Evolutionary conservation across 1,140 invertebrate genomes (phyloP).

Genomic region (Dufourea novaeangliae): DNA sequence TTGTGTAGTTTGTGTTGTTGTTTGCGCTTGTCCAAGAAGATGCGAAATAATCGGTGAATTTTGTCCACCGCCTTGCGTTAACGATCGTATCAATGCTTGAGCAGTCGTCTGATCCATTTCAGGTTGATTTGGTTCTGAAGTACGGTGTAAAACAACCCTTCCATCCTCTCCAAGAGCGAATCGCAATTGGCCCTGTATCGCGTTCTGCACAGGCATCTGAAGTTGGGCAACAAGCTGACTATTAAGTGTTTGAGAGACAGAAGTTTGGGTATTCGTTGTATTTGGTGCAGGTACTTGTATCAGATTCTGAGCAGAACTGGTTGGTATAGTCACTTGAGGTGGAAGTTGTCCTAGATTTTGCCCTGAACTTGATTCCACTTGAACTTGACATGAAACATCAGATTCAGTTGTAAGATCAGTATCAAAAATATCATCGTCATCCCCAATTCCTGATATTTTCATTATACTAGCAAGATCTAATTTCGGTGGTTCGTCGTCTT

Average conservation of each 20-base stretch:
- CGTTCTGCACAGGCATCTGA: constrained; percentile 79
- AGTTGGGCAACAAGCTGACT: constrained; percentile 78
- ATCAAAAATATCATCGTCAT: constrained; percentile 81
- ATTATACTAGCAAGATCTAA: constrained; percentile 83
- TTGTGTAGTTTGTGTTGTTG: constrained; percentile 66
- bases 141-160: constrained; percentile 81
- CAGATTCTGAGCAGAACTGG: constrained; percentile 63
- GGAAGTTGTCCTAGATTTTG: constrained; percentile 58
- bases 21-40: constrained; percentile 73
- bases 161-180: constrained; percentile 82
- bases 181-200: constrained; percentile 79
- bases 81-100: constrained; percentile 76
- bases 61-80: constrained; percentile 76
- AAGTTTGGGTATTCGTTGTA: constrained; percentile 69
- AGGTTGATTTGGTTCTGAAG: constrained; percentile 78
- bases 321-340: constrained; percentile 59
- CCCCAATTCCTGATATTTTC: constrained; percentile 83
- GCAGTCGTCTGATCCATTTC: constrained; percentile 79
- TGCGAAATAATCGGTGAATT: constrained; percentile 80
- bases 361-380: constrained; percentile 59
- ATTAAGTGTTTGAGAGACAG: constrained; percentile 69
- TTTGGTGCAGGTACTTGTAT: constrained; percentile 70
- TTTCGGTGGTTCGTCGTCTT: constrained; percentile 81
- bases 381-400: constrained; percentile 65
- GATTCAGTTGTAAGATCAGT: constrained; percentile 73